Percentiles rank a stretch among this genome's conserved stretches.
phyloP scores from a whole-genome alignment of 1,140 invertebrate species.

The Caenorhabditis remanei region DNA sequence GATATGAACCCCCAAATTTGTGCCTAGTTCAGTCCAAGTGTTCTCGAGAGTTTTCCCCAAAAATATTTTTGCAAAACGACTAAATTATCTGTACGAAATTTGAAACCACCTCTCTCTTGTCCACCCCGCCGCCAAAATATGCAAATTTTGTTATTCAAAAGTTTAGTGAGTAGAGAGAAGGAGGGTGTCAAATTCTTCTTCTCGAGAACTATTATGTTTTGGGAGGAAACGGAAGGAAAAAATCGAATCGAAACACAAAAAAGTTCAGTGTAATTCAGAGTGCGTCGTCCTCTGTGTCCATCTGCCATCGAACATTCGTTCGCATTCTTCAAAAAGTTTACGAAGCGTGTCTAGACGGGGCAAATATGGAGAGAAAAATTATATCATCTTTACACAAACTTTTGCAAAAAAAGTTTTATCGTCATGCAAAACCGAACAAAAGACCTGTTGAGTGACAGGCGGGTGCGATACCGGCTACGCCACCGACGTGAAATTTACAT shows the following conservation, averaged over 20 bases:
- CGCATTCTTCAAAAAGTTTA: not conserved
- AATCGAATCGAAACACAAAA: not conserved
- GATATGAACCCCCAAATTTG: too few relatives aligned
- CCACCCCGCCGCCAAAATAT: slow-evolving; percentile 4
- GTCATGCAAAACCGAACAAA: too few relatives aligned
- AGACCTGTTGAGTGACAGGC: too few relatives aligned
- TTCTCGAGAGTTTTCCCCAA: not conserved
- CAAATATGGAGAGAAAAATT: too few relatives aligned
- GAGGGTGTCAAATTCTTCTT: slow-evolving; percentile 8
- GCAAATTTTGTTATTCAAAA: not conserved
- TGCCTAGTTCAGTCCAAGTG: too few relatives aligned
- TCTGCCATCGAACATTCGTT: not conserved
- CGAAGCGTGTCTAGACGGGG: too few relatives aligned
- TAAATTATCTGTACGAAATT: slow-evolving; percentile 31
- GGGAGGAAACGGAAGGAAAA: not conserved
- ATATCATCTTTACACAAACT: too few relatives aligned
- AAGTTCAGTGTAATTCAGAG: not conserved
- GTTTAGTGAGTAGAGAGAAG: not conserved
- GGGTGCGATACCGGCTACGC: too few relatives aligned
- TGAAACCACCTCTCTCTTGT: not conserved
- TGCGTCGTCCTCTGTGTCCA: not conserved
- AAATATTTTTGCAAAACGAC: not conserved
- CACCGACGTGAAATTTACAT: too few relatives aligned
- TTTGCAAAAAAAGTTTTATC: too few relatives aligned
- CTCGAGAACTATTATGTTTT: not conserved